phyloP scores from a whole-genome alignment of 2,797 vertebrate genomes.

The Lacerta viridis region DNA sequence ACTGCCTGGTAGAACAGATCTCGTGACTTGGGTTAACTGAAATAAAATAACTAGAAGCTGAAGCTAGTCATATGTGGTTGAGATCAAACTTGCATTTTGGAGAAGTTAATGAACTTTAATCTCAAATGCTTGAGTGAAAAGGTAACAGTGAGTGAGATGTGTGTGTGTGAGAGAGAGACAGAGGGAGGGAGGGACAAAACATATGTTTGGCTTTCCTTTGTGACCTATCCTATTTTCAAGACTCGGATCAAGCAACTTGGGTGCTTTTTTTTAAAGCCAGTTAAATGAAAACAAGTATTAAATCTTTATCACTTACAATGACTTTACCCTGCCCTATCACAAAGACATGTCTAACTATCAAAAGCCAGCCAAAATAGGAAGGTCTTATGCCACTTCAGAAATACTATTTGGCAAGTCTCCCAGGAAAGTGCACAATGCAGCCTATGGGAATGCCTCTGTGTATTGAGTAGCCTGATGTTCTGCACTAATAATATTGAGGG shows the following conservation, averaged over 20 bases:
- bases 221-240: not conserved
- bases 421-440: not conserved
- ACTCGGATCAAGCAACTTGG: not conserved
- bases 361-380: not conserved
- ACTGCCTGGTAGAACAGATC: not conserved
- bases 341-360: not conserved
- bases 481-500: not conserved
- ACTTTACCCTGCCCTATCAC: not conserved
- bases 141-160: no score
- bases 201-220: not conserved
- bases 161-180: not conserved
- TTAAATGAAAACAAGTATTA: not conserved
- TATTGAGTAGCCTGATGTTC: no score
- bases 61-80: not conserved
- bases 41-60: slow-evolving; percentile 4
- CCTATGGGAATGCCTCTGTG: not conserved
- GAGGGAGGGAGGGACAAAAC: not conserved
- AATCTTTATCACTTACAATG: not conserved
- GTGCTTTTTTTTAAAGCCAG: not conserved
- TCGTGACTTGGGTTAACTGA: not conserved
- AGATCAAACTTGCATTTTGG: not conserved
- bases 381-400: not conserved
- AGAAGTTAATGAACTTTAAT: not conserved
- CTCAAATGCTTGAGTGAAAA: not conserved
- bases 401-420: not conserved